A percentile compares a stretch with the other conserved stretches of the same genome.
These are phyloP conservation scores for Pachycephala philippinensis DNA, from an alignment of 2,113 vertebrate genomes.

Conservation along the genomic window DNA sequence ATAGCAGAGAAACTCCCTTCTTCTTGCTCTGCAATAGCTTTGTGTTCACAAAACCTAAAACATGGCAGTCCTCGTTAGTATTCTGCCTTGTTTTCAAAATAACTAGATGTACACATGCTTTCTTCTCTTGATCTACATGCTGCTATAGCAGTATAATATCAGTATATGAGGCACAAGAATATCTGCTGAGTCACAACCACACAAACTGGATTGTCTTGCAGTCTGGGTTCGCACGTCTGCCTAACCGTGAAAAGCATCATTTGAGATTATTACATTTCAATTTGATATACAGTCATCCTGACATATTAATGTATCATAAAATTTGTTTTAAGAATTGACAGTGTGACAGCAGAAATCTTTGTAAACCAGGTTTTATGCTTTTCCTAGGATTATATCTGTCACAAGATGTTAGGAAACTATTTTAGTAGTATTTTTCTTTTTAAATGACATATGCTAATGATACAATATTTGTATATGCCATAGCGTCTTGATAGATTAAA, in stretches of 20 bases:
- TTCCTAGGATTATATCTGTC: background rate
- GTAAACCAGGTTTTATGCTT: background rate
- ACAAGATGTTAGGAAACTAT: background rate
- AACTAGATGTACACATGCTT: background rate
- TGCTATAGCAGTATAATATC: background rate
- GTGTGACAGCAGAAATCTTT: background rate
- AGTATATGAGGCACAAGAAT: background rate
- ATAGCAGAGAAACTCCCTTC: background rate
- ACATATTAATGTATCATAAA: too few species aligned
- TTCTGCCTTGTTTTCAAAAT: background rate
- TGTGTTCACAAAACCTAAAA: background rate
- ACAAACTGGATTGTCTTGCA: background rate
- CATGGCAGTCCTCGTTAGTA: background rate
- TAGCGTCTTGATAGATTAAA: background rate
- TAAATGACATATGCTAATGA: background rate
- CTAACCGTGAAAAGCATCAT: background rate
- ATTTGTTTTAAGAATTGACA: background rate
- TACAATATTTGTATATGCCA: background rate
- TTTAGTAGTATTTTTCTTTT: background rate
- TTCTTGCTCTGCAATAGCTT: background rate
- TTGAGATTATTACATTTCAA: background rate
- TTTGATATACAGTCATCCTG: background rate
- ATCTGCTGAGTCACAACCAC: background rate
- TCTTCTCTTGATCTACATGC: background rate
- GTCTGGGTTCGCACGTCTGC: background rate